Percentiles rank a stretch among this genome's conserved stretches.
These are phyloP conservation scores for Pycnomerus fuliginosus DNA, from an alignment of 2,888 invertebrate species.

Conservation along the genomic window DNA sequence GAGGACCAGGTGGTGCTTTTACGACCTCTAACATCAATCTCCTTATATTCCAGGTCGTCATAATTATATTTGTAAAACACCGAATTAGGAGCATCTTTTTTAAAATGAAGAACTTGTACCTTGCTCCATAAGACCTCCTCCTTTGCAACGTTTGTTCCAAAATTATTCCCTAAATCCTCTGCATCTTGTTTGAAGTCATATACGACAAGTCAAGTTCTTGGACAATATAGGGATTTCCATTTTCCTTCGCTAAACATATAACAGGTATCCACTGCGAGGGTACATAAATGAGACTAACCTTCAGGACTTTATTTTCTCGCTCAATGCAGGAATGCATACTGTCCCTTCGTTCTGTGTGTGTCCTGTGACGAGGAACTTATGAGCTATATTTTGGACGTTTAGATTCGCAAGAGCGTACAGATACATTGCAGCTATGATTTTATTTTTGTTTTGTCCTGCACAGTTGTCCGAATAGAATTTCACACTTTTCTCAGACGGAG, in stretches of 20 bases:
- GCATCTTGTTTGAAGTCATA: too few relatives aligned
- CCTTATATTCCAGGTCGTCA: too few relatives aligned
- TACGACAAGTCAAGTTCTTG: too few relatives aligned
- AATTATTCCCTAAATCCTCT: too few relatives aligned
- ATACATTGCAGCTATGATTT: background rate
- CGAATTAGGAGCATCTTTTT: too few relatives aligned
- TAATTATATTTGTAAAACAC: too few relatives aligned
- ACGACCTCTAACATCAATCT: too few relatives aligned
- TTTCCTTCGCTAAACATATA: background rate
- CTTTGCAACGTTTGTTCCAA: too few relatives aligned
- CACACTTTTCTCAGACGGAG: background rate
- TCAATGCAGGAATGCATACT: background rate
- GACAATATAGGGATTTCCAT: background rate
- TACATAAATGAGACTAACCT: background rate
- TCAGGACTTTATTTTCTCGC: background rate
- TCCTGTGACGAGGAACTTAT: background rate
- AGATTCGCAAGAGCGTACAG: background rate
- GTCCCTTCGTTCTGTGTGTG: background rate
- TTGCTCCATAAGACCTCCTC: too few relatives aligned
- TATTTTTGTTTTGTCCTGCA: background rate
- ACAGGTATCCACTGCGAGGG: background rate
- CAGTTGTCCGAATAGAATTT: background rate
- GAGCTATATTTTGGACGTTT: background rate
- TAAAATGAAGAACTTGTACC: too few relatives aligned
- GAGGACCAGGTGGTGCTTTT: too few relatives aligned